phyloP scores from a whole-genome alignment of 2,797 vertebrate genomes.

The Lagocephalus sceleratus region DNA sequence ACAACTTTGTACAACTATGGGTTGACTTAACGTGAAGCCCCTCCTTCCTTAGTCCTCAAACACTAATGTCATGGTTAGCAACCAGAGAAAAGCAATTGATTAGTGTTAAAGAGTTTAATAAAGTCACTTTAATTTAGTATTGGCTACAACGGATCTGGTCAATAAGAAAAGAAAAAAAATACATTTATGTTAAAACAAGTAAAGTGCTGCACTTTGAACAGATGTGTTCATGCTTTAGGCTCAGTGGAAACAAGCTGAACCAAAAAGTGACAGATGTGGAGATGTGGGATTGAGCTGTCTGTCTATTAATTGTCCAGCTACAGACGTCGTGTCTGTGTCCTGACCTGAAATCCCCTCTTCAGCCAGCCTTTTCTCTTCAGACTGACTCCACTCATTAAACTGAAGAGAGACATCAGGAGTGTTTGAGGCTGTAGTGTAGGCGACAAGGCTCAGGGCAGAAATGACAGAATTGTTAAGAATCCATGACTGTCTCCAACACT shows the following conservation, averaged over 20 bases:
- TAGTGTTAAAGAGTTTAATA: too few relatives aligned
- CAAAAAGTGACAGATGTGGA: constrained; percentile 26
- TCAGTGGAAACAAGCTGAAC: constrained; percentile 14
- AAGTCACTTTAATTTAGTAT: too few relatives aligned
- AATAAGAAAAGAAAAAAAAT: too few relatives aligned
- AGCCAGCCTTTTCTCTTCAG: constrained; percentile 12
- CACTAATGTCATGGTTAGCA: too few relatives aligned
- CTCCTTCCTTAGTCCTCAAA: too few relatives aligned
- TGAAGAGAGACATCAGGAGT: constrained; percentile 23
- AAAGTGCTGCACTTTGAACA: not conserved
- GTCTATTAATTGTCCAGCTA: constrained; percentile 38
- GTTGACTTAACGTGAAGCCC: too few relatives aligned
- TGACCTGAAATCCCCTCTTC: constrained; percentile 23
- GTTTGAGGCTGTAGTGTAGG: constrained; percentile 29
- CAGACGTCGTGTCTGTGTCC: constrained; percentile 20
- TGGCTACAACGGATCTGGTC: too few relatives aligned
- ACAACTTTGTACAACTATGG: too few relatives aligned
- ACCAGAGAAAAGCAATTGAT: not conserved
- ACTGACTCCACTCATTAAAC: constrained; percentile 37
- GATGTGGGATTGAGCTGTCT: constrained; percentile 33
- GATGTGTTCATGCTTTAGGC: constrained; percentile 28
- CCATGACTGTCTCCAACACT: constrained; percentile 15
- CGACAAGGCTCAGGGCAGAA: constrained; percentile 23
- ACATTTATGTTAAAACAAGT: too few relatives aligned
- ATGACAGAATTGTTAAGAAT: constrained; percentile 33